A percentile compares a stretch with the other conserved stretches of the same genome.
Evolutionary conservation across 2,888 invertebrate genomes (phyloP).

Genomic region (Troides helena): DNA sequence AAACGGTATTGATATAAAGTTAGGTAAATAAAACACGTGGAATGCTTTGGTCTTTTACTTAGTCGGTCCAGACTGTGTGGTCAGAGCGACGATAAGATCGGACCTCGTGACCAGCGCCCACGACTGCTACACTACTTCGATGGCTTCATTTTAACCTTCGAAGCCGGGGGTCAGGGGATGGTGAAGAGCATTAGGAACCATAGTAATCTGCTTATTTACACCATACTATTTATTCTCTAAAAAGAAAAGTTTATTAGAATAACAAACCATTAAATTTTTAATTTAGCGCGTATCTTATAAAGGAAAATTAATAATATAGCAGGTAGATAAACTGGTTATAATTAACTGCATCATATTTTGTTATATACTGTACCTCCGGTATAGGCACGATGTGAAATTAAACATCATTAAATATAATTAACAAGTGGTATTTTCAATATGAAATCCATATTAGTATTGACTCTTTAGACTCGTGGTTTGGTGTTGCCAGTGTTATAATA

Average conservation of each 20-base stretch:
- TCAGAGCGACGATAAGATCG: slow-evolving; percentile 58
- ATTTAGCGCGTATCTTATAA: no score
- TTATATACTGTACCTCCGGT: no score
- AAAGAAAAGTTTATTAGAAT: no score
- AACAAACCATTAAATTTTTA: no score
- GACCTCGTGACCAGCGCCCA: slow-evolving; percentile 61
- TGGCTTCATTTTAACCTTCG: slow-evolving; percentile 57
- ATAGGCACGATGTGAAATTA: neutral
- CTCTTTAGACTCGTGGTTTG: slow-evolving; percentile 1
- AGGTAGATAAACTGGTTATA: no score
- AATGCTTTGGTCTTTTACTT: slow-evolving; percentile 33
- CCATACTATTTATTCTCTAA: no score
- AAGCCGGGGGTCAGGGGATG: slow-evolving; percentile 22
- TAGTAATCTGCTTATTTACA: slow-evolving; percentile 1
- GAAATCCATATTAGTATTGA: slow-evolving; percentile 1
- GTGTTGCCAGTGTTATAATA: slow-evolving; percentile 15
- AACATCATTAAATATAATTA: slow-evolving; percentile 12
- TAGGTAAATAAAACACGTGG: slow-evolving; percentile 15
- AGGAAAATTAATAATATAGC: no score
- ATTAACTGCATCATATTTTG: no score
- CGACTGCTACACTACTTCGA: slow-evolving; percentile 49
- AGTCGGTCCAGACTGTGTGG: slow-evolving; percentile 44
- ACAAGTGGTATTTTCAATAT: neutral
- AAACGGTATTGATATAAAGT: slow-evolving; percentile 5
- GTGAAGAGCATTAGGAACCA: neutral